Conservation (phyloP, 1,140 invertebrate genomes). For the Drosophila parabipectinata region DNA sequence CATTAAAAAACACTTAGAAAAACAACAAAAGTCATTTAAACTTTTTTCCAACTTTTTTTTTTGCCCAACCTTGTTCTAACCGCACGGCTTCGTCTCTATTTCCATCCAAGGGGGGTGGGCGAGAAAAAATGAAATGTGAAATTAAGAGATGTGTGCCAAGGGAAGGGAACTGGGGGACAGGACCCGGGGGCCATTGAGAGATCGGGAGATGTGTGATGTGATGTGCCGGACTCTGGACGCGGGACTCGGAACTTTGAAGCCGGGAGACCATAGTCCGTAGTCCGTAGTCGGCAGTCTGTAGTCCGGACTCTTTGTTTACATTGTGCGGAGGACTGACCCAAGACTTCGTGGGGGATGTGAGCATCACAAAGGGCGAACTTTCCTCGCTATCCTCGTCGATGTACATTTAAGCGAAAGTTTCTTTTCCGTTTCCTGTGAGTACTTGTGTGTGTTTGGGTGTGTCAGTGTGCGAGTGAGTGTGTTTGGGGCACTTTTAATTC, state of each 20-base stretch:
- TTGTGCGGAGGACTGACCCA: constrained; percentile 74
- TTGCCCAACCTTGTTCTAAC: constrained; percentile 5
- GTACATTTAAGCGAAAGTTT: constrained; percentile 83
- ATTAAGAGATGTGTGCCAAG: constrained; percentile 71
- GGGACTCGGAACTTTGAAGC: constrained; percentile 2
- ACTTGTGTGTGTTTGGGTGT: not conserved
- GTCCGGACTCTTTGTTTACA: constrained; percentile 59
- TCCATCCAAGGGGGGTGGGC: constrained; percentile 4
- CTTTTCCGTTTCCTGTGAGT: constrained; percentile 38
- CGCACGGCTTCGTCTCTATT: constrained; percentile 35
- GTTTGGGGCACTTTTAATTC: constrained; percentile 75
- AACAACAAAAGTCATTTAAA: constrained; percentile 83
- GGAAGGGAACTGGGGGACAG: constrained; percentile 2
- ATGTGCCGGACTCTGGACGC: constrained; percentile 26
- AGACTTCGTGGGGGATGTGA: constrained; percentile 81
- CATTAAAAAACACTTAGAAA: constrained; percentile 83
- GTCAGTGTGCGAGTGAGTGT: constrained; percentile 16
- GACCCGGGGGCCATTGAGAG: constrained; percentile 7
- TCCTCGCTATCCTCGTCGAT: constrained; percentile 84
- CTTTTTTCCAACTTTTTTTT: constrained; percentile 71
- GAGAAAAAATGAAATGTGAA: constrained; percentile 70
- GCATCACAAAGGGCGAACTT: constrained; percentile 84
- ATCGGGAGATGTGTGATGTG: constrained; percentile 37
- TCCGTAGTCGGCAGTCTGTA: constrained; percentile 14
- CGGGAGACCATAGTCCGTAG: not conserved